Conservation (phyloP, 1,140 invertebrate species). For the Aphelenchoides besseyi region DNA sequence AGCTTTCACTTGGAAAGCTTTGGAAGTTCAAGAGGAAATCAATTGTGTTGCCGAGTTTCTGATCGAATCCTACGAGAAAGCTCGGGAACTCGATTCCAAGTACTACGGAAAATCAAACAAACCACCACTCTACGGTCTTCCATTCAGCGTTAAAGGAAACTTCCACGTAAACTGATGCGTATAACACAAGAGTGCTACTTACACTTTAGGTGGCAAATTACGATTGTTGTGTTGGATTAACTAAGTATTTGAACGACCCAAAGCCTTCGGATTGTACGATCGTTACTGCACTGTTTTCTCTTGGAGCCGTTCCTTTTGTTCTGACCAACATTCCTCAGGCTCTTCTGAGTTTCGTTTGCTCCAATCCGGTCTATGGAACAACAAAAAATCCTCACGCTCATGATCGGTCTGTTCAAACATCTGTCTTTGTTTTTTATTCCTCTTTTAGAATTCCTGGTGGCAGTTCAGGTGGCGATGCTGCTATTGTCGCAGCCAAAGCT, state of each 20-base stretch:
- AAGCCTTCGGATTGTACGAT: slow-evolving; percentile 56
- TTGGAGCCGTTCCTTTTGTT: slow-evolving; percentile 65
- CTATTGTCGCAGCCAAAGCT: not conserved
- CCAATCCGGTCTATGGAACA: slow-evolving; percentile 60
- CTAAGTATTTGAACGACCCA: slow-evolving; percentile 62
- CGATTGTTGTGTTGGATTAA: slow-evolving; percentile 65
- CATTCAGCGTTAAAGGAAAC: slow-evolving; percentile 60
- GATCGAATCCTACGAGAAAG: slow-evolving; percentile 40
- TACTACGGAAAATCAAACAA: slow-evolving; percentile 36
- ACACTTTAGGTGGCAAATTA: slow-evolving; percentile 56
- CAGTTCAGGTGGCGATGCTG: not conserved
- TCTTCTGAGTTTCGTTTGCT: slow-evolving; percentile 59
- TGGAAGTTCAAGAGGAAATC: slow-evolving; percentile 38
- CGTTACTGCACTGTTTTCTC: slow-evolving; percentile 53
- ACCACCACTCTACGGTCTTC: slow-evolving; percentile 56
- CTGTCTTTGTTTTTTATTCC: slow-evolving; percentile 17
- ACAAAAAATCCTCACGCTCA: slow-evolving; percentile 52
- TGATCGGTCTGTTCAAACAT: no score
- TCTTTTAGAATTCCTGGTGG: not conserved
- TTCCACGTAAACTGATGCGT: slow-evolving; percentile 54
- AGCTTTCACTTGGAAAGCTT: slow-evolving; percentile 40
- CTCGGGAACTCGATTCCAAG: slow-evolving; percentile 32
- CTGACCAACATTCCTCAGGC: slow-evolving; percentile 66
- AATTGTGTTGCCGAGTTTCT: slow-evolving; percentile 44
- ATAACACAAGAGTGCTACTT: slow-evolving; percentile 13